Conservation (phyloP, 2,797 vertebrate species). For the Falco novaeseelandiae region DNA sequence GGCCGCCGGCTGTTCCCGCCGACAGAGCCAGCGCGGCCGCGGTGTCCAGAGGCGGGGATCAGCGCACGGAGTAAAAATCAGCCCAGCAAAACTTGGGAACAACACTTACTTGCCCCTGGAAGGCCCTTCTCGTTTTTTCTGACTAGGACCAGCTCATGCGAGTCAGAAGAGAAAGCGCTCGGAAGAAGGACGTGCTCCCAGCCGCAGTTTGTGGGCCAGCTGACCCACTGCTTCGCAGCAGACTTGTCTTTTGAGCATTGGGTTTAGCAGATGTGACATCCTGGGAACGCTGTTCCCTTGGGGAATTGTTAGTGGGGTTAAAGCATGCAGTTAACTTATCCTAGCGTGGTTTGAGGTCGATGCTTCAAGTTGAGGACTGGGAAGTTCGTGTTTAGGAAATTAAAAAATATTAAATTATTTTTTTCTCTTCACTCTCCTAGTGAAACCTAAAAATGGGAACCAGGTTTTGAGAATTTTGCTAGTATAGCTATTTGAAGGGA, state of each 20-base stretch:
- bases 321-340: background rate
- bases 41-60: fast-evolving
- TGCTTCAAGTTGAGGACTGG: background rate
- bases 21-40: fast-evolving
- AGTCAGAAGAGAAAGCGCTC: background rate
- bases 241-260: background rate
- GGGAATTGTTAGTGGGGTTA: background rate
- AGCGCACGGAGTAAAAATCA: background rate
- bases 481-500: background rate
- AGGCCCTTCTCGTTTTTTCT: background rate
- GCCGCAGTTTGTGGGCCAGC: background rate
- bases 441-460: background rate
- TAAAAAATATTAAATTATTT: background rate
- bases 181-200: background rate
- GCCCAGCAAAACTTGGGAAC: background rate
- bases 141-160: background rate
- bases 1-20: background rate
- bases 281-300: background rate
- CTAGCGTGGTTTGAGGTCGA: background rate
- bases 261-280: background rate
- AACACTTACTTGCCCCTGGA: background rate
- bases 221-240: background rate
- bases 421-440: fast-evolving
- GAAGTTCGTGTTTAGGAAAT: background rate
- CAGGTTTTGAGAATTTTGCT: background rate